Evolutionary conservation across 2,888 invertebrate species (phyloP), one percentile per base, ranked within the genome.

Genomic region (Merodon equestris): DNA sequence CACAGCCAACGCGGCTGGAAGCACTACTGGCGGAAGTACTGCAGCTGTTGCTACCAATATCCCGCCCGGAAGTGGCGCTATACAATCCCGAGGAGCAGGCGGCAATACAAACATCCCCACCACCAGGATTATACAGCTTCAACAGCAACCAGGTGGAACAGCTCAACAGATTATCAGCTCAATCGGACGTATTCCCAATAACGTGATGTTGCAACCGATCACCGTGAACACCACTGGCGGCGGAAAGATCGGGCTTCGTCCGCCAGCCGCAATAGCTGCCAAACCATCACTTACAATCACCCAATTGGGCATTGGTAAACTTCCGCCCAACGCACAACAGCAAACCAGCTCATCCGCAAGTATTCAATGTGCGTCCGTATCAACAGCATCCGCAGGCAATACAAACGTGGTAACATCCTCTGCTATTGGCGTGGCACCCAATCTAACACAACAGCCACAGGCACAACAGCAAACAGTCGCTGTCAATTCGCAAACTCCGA

Each of bases 281-380:
- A 89, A 89, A 82, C 88, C 89, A 0, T 88, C 89, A 13, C 77
- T 89, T 38, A 89, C 89, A 0, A 89, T 89, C 1, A 89, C 89
- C 0, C 88, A 88, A 51, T 70, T 88, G 13, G 88, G 87, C 1
- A 85, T 88, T 27, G 85, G 86, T 1, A 88, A 88, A 64, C 68
- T 88, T 1, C 84, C 88, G 1, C 38, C 85, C 1, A 68, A 45
- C 18, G 61, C 81, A 7, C 75, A 81, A 7, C 83, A 83, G 44
- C 81, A 82, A 45, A 54, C 66, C 12, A 27, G 68, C 81, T 66
- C 53, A 64, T 82, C 85, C 4, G 74, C 82, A 7, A 86, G 83
- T 68, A 86, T 86, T 19, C 87, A 87, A 53, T 77, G 76, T 14
- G 83, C 85, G 1, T 57, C 81, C 5, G 70, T 74, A 4, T 81